Conservation (phyloP, 2,797 vertebrate genomes). For the Yasuhikotakia modesta region DNA sequence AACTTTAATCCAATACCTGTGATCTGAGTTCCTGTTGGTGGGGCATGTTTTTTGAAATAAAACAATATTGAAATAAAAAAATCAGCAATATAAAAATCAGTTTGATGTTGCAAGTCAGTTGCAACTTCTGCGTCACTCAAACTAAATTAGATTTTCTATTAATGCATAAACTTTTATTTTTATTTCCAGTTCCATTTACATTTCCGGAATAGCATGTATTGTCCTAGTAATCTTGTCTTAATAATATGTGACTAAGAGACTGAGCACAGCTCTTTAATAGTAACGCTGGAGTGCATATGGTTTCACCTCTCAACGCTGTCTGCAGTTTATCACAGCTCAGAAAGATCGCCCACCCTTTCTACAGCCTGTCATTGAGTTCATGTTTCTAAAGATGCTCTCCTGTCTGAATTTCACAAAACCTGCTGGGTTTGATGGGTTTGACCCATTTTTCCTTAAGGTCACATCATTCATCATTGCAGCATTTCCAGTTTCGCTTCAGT, state of each 20-base stretch:
- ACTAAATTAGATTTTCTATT: too few relatives aligned
- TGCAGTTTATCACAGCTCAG: background rate
- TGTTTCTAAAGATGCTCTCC: background rate
- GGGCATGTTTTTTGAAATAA: too few relatives aligned
- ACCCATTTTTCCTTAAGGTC: conserved; percentile 14
- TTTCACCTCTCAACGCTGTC: background rate
- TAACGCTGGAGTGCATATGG: background rate
- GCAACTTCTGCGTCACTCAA: too few relatives aligned
- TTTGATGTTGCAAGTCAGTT: too few relatives aligned
- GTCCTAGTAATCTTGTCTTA: background rate
- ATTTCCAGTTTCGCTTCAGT: background rate
- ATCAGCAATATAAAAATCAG: too few relatives aligned
- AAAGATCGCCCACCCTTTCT: too few relatives aligned
- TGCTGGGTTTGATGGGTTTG: background rate
- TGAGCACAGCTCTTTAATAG: background rate
- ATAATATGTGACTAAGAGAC: background rate
- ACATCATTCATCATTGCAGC: conserved; percentile 6
- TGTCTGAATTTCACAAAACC: background rate
- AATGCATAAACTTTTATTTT: too few relatives aligned
- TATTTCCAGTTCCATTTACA: too few relatives aligned
- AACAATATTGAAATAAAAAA: too few relatives aligned
- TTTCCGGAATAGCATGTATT: background rate
- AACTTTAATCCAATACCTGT: background rate
- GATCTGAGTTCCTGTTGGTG: background rate
- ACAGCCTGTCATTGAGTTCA: background rate